Evolutionary conservation across 1,140 invertebrate species (phyloP).

Genomic region (Lineus longissimus): DNA sequence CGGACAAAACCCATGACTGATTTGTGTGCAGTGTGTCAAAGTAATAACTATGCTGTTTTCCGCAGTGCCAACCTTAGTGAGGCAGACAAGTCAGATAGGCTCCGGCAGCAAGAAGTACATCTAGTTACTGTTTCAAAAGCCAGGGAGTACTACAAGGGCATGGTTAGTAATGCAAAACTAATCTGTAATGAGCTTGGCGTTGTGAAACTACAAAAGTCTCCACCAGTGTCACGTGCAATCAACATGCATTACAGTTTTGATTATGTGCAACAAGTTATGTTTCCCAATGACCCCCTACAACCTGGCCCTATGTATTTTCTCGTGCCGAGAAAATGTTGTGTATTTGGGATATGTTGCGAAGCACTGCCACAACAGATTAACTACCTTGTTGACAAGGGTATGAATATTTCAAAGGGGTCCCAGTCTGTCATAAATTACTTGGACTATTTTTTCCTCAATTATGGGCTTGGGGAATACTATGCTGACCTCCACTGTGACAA

Average conservation of each 20-base stretch:
- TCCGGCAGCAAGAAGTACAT: slow-evolving; percentile 7
- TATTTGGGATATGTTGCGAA: too few species aligned
- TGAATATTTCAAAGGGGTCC: not conserved
- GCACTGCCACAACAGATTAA: too few species aligned
- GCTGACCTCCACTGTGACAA: too few species aligned
- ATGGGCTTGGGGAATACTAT: too few species aligned
- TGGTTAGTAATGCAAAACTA: not conserved
- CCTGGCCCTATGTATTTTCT: slow-evolving; percentile 29
- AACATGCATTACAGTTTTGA: slow-evolving; percentile 21
- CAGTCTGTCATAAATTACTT: not conserved
- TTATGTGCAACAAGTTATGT: slow-evolving; percentile 30
- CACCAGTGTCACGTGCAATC: not conserved
- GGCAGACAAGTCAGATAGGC: not conserved
- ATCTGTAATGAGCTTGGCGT: not conserved
- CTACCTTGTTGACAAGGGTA: slow-evolving; percentile 12
- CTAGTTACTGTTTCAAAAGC: not conserved
- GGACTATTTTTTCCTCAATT: not conserved
- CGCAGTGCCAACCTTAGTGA: slow-evolving; percentile 1
- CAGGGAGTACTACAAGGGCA: not conserved
- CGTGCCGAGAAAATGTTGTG: slow-evolving; percentile 25
- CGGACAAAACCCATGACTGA: not conserved
- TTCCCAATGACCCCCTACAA: slow-evolving; percentile 25
- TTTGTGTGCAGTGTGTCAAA: slow-evolving; percentile 5
- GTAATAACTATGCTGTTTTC: not conserved
- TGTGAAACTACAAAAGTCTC: not conserved